These are phyloP conservation scores for Brachionus sp. DNA, from an alignment of 1,140 invertebrate genomes.

Conservation along the genomic window DNA sequence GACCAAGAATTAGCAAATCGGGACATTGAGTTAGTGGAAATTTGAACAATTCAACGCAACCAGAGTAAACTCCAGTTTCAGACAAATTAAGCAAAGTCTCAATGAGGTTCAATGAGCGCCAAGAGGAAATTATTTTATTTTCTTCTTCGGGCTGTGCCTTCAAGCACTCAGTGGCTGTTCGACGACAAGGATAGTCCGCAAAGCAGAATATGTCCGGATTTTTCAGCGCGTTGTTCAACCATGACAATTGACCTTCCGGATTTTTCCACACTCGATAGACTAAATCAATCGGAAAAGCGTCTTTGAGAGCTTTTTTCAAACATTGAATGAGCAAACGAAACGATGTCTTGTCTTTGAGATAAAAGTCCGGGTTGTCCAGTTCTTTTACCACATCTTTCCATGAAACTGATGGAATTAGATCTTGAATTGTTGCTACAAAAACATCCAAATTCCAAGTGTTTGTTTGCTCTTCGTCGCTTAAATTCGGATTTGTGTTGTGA, in stretches of 20 bases:
- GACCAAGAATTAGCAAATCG: constrained; percentile 79
- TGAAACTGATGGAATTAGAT: constrained; percentile 70
- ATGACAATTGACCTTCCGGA: constrained; percentile 79
- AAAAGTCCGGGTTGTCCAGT: constrained; percentile 82
- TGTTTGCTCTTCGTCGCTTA: constrained; percentile 55
- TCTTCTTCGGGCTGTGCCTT: constrained; percentile 79
- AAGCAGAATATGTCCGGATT: constrained; percentile 90
- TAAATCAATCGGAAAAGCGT: constrained; percentile 76
- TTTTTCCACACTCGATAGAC: constrained; percentile 87
- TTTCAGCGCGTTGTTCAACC: constrained; percentile 74
- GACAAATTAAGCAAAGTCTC: constrained; percentile 80
- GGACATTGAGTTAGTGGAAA: constrained; percentile 86
- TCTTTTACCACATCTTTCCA: constrained; percentile 89
- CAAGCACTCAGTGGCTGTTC: constrained; percentile 78
- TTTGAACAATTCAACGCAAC: constrained; percentile 81
- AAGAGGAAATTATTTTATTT: constrained; percentile 46
- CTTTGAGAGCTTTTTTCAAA: constrained; percentile 69
- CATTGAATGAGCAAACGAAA: constrained; percentile 75
- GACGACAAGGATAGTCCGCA: constrained; percentile 78
- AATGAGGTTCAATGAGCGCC: constrained; percentile 78
- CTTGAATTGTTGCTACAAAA: constrained; percentile 82
- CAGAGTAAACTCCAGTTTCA: constrained; percentile 70
- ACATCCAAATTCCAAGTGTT: constrained; percentile 87
- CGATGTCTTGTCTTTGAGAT: constrained; percentile 78
- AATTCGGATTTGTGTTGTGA: constrained; percentile 65